Evolutionary conservation across 1,140 invertebrate species (phyloP).

Genomic region (Drosophila tropicalis): DNA sequence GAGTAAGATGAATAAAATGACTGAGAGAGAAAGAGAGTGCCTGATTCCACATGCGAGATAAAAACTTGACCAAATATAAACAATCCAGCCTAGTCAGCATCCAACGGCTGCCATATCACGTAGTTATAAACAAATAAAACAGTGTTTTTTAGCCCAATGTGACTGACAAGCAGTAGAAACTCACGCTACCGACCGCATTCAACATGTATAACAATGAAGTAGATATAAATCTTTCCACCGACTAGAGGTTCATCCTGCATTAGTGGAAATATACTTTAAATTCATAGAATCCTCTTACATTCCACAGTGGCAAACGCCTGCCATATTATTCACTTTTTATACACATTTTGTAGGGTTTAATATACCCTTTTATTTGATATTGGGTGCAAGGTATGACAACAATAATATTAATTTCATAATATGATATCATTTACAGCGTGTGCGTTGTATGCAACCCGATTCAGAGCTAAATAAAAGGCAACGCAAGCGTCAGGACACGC

Average conservation of each 20-base stretch:
- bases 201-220: constrained; percentile 34
- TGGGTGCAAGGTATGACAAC: constrained; percentile 18
- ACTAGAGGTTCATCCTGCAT: too few species aligned
- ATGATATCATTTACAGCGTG: constrained; percentile 47
- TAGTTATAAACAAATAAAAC: constrained; percentile 79
- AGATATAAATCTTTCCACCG: not conserved
- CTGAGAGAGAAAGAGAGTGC: constrained; percentile 1
- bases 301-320: too few species aligned
- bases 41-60: constrained; percentile 37
- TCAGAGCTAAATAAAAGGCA: constrained; percentile 58
- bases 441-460: constrained; percentile 72
- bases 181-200: constrained; percentile 34
- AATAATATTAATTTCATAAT: constrained; percentile 37
- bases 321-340: too few species aligned
- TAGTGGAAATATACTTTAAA: too few species aligned
- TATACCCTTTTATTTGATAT: too few species aligned
- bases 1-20: constrained; percentile 1
- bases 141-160: constrained; percentile 71
- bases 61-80: constrained; percentile 52
- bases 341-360: too few species aligned
- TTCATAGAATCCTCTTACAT: too few species aligned
- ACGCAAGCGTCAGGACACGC: constrained; percentile 43
- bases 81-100: constrained; percentile 20
- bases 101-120: constrained; percentile 66
- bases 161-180: constrained; percentile 61